Base-by-base conservation (phyloP, 2,797 vertebrate genomes). In the Cossypha polioptera region DNA sequence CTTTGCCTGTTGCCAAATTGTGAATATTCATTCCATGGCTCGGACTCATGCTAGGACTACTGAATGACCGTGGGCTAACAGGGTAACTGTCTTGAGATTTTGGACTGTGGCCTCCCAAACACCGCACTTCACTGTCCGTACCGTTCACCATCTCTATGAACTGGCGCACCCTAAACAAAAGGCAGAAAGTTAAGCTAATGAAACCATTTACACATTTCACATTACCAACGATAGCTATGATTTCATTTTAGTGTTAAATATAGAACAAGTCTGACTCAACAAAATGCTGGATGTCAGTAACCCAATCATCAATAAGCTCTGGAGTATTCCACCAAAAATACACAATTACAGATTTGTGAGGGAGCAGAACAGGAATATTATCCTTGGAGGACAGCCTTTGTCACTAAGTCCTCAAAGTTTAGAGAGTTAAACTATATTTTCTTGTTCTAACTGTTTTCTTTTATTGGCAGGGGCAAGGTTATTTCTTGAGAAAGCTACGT, bases 71-170 rank as follows among this genome's bases (percentile, higher is more conserved):
- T 81, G 94, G 97, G 92, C 97, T 98, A 93, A 98, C 98, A 88
- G 98, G 98, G 33, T 98, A 98, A 95, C 98, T 98, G 83, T 98
- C 98, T 93, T 98, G 98, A 93, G 98, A 98, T 93, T 98, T 98
- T 69, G 98, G 98, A 95, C 98, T 98, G 93, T 98, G 98, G 88
- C 98, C 98, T 97, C 98, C 98, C 97, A 98, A 95, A 95, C 98
- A 98, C 54, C 98, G 97, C 61, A 98, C 98, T 95, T 98, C 98
- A 53, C 98, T 98, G 97, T 98, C 98, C 45, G 98, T 98, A 81
- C 98, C 98, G 58, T 98, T 98, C 96, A 98, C 98, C 98, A 98
- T 98, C 97, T 98, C 98, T 98, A 98, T 98, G 80, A 98, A 98
- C 77, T 98, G 98, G 72, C 98, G 98, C 83, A 98, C 98, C 97